Base-by-base conservation (phyloP, 2,888 invertebrate species). In the Orthosia gracilis region DNA sequence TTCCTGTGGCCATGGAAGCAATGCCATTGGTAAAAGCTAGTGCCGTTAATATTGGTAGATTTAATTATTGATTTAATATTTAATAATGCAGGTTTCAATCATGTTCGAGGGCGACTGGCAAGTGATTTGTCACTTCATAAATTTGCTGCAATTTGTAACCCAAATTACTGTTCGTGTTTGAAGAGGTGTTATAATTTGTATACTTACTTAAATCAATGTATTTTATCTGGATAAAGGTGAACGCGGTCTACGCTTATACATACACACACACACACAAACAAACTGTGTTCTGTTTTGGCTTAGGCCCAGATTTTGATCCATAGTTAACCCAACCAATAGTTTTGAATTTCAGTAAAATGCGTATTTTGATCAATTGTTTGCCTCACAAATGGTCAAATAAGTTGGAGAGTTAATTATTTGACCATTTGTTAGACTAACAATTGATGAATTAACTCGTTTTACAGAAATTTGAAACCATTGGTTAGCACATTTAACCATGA, bases 1-100 rank as follows among this genome's bases (percentile, higher is more conserved):
- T 59, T n/a, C 31, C n/a, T 13, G n/a, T 40, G 31, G 11, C 11
- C 4, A 40, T 40, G 40, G 13, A 12, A 45, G 45, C 15, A 9
- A 21, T 9, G 5, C n/a, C n/a, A 7, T n/a, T 15, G 15, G 3
- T 15, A 45, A 21, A 7, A 45, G n/a, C 21, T 45, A 61, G 40
- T 31, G 59, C 18, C 54, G 40, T 58, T 58, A 67, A 66, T 47
- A 26, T 45, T 17, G 4, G 18, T 45, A 13, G 15, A 23, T 13
- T 61, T 64, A 47, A 50, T 65, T 76, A 68, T 76, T 31, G 21
- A 69, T 62, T 82, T 65, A 58, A 76, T 69, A 67, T 68, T 64
- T 47, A 68, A 55, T 69, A 64, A 78, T 65, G 52, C 50, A 58
- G 52, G 50, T 26, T 57, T 17, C 45, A 64, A 13, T 57, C 47